Conservation (phyloP, 1,140 invertebrate species). For the Thaumatotibia leucotreta region DNA sequence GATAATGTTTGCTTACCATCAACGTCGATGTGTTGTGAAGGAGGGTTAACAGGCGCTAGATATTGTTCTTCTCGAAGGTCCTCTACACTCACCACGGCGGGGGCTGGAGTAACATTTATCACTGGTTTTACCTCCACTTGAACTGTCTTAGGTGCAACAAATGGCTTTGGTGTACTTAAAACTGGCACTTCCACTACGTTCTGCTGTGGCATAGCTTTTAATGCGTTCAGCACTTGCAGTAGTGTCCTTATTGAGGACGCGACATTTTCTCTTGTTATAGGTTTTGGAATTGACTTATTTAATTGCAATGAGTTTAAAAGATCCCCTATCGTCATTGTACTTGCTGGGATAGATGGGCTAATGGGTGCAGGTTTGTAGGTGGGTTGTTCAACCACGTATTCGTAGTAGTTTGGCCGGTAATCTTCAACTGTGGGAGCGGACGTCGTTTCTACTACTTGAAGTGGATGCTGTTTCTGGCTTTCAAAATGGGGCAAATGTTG, state of each 20-base stretch:
- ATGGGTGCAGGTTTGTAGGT: slow-evolving; percentile 28
- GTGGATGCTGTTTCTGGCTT: slow-evolving; percentile 28
- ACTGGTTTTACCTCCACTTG: slow-evolving; percentile 21
- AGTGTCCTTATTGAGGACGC: slow-evolving; percentile 86
- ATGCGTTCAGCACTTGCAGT: slow-evolving; percentile 82
- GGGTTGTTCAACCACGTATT: slow-evolving; percentile 46
- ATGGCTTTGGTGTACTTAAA: slow-evolving; percentile 59
- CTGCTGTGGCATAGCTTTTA: slow-evolving; percentile 76
- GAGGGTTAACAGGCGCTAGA: slow-evolving; percentile 52
- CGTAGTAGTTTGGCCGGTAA: slow-evolving; percentile 38
- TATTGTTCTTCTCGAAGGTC: slow-evolving; percentile 55
- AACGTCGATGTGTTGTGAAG: slow-evolving; percentile 68
- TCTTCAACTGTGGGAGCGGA: slow-evolving; percentile 26
- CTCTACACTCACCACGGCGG: slow-evolving; percentile 26
- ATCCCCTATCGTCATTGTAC: slow-evolving; percentile 43
- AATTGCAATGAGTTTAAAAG: slow-evolving; percentile 82
- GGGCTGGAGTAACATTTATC: slow-evolving; percentile 25
- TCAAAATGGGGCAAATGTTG: slow-evolving; percentile 22
- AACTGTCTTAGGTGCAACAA: slow-evolving; percentile 37
- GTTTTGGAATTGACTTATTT: slow-evolving; percentile 84
- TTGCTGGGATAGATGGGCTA: slow-evolving; percentile 28
- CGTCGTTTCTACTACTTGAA: slow-evolving; percentile 23
- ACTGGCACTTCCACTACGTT: slow-evolving; percentile 41
- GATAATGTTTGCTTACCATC: slow-evolving; percentile 62
- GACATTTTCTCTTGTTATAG: slow-evolving; percentile 84